Evolutionary conservation across 2,113 vertebrate genomes (phyloP), one percentile per base, ranked within the genome.

Genomic region (Dunckerocampus dactyliophorus): DNA sequence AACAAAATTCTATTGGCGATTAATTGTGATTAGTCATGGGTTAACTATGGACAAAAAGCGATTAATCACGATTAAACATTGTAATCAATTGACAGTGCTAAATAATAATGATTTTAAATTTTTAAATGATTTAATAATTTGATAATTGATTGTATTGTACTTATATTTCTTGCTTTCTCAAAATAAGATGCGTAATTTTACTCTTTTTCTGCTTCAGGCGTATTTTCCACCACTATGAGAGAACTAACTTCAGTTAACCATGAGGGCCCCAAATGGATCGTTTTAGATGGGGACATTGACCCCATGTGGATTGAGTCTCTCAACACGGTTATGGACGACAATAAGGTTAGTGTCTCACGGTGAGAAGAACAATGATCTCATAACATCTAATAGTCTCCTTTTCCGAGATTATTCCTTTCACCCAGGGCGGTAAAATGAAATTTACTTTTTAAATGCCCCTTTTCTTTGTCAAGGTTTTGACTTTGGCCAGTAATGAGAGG

Each of bases 231-330:
- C 47, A 90, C 82, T 28, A 88, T 91, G 87, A 89, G 90, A 77
- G 89, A 91, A 76, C 71, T 91, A 45, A 88, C 89, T 65, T 82
- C 74, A 4, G 63, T 84, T 47, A 53, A 63, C 11, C 85, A 84
- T 8, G 82, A 88, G 2, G 88, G 78, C 22, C 87, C 76, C 0
- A 93, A 93, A 77, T 87, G 92, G 88, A 90, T 89, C 63, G 86
- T 93, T 37, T 74, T 93, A 62, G 88, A 89, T 72, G 91, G 90
- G 31, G 88, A 88, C 80, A 89, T 84, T 77, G 90, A 91, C 75
- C 76, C 57, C 2, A 88, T 91, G 89, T 92, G 92, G 91, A 88
- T 89, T 0, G 90, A 93, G 69, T 91, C 88, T n/a, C 84, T 93
- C 10, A 93, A 91, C 57, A 92, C 89, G 17, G 85, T 89, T 4